Evolutionary conservation across 2,113 vertebrate genomes (phyloP).

Genomic region (Peromyscus californicus): DNA sequence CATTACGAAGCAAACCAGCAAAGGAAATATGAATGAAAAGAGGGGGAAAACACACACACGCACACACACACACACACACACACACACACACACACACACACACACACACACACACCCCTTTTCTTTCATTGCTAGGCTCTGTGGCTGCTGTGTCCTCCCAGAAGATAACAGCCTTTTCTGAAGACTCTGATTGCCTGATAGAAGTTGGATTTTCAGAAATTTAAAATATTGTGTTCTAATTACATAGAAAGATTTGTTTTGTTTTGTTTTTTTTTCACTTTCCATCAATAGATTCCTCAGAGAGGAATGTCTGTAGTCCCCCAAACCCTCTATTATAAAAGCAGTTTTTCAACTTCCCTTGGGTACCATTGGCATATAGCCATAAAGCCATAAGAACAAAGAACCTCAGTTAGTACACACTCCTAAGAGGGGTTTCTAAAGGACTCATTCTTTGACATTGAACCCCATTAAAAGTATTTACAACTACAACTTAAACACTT

Average conservation of each 20-base stretch:
- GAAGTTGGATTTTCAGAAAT: constrained; percentile 24
- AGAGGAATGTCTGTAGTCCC: background rate
- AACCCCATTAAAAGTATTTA: constrained; percentile 29
- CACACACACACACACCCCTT: background rate
- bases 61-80: no score
- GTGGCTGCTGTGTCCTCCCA: background rate
- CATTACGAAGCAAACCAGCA: background rate
- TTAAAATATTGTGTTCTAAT: background rate
- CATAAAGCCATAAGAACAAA: background rate
- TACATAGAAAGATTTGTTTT: background rate
- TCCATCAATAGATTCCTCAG: background rate
- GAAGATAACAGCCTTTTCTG: background rate
- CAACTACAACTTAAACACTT: constrained; percentile 20
- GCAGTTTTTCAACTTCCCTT: background rate
- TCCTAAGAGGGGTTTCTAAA: background rate
- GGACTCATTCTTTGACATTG: background rate
- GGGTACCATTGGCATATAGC: background rate
- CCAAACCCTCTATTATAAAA: background rate
- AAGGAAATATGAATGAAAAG: constrained; percentile 55
- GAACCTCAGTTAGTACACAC: background rate
- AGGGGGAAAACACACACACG: no score
- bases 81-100: no score
- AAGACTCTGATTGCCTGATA: background rate
- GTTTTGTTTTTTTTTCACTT: background rate
- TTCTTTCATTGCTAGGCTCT: background rate